Evolutionary conservation across 2,888 invertebrate genomes (phyloP).

Genomic region (Philopedon plagiatum): DNA sequence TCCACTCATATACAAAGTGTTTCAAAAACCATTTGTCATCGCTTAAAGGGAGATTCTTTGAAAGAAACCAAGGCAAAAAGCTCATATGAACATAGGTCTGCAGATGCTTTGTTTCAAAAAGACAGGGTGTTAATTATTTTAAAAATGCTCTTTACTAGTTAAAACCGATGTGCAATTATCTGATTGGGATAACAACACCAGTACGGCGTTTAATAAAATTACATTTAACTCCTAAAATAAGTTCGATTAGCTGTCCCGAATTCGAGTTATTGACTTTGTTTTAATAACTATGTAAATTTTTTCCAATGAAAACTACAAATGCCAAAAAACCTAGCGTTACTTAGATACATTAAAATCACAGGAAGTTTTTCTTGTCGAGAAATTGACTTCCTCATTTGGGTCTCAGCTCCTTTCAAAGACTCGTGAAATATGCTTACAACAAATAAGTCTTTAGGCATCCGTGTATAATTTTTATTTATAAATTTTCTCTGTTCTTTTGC

Average conservation of each 20-base stretch:
- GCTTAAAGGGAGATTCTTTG: no score
- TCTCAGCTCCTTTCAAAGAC: not conserved
- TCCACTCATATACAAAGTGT: no score
- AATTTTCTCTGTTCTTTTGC: not conserved
- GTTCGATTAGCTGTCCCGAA: not conserved
- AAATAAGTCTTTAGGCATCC: not conserved
- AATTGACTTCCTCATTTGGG: not conserved
- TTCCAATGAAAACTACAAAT: not conserved
- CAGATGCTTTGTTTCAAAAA: no score
- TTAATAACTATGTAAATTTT: not conserved
- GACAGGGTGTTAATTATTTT: no score
- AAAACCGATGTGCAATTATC: no score
- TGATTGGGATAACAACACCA: no score
- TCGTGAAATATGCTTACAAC: not conserved
- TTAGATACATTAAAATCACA: not conserved
- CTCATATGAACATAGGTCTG: no score
- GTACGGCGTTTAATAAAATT: no score
- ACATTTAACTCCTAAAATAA: no score
- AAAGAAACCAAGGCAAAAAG: no score
- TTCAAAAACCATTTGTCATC: no score
- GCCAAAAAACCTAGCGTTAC: not conserved
- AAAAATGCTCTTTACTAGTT: no score
- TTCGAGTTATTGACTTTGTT: not conserved
- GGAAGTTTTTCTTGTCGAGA: not conserved
- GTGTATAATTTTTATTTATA: not conserved